A percentile compares a stretch with the other conserved stretches of the same genome.
phyloP scores from a whole-genome alignment of 2,797 vertebrate species.

The Parambassis ranga region DNA sequence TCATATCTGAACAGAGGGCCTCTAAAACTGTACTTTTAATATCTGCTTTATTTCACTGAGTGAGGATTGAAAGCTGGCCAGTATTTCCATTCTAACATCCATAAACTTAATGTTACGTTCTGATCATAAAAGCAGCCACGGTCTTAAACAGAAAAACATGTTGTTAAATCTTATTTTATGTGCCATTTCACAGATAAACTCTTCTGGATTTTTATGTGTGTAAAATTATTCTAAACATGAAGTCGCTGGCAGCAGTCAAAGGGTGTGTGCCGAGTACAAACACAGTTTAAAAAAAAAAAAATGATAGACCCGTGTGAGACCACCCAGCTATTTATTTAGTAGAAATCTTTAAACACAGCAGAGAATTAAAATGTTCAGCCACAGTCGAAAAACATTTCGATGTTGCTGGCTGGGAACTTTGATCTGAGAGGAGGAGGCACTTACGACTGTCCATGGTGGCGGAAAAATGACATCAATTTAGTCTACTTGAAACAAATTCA shows the following conservation, averaged over 20 bases:
- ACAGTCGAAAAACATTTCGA: conserved; percentile 14
- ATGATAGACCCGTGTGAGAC: neutral
- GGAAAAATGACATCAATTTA: conserved; percentile 11
- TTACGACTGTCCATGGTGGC: conserved; percentile 38
- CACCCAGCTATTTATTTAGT: conserved; percentile 56
- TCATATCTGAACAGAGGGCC: neutral
- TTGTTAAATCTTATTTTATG: conserved; percentile 7
- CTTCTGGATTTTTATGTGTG: neutral
- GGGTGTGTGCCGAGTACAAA: neutral
- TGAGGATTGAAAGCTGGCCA: conserved; percentile 11
- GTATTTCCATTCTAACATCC: conserved; percentile 19
- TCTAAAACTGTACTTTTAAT: conserved; percentile 1
- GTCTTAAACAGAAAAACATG: neutral
- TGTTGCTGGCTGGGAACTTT: neutral
- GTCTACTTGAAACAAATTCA: conserved; percentile 7
- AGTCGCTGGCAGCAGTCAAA: neutral
- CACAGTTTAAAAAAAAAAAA: neutral
- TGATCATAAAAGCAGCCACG: neutral
- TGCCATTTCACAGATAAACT: neutral
- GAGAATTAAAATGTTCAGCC: neutral
- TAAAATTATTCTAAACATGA: neutral
- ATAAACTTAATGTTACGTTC: conserved; percentile 5
- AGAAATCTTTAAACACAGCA: conserved; percentile 40
- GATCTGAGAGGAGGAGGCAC: conserved; percentile 56
- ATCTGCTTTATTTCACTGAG: conserved; percentile 1